phyloP scores from a whole-genome alignment of 1,140 invertebrate species.

The Drosophila kurseongensis region DNA sequence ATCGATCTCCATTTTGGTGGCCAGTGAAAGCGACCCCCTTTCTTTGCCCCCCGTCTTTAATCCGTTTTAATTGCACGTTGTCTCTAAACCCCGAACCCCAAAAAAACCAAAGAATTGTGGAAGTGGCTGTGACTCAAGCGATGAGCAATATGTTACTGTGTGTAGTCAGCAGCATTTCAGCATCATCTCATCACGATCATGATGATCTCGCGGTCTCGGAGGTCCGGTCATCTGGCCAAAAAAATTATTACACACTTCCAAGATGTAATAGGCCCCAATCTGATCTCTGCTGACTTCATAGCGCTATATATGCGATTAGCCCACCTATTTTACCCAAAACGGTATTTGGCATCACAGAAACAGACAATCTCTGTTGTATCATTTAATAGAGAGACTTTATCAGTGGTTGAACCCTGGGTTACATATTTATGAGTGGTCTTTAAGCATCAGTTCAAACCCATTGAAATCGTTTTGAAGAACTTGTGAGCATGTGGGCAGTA shows the following conservation, averaged over 20 bases:
- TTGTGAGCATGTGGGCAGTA: slow-evolving; percentile 3
- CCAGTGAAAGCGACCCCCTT: slow-evolving; percentile 10
- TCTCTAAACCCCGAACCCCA: neutral
- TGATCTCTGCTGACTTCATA: slow-evolving; percentile 37
- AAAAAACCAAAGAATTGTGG: slow-evolving; percentile 20
- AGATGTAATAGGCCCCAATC: slow-evolving; percentile 14
- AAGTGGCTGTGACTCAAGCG: slow-evolving; percentile 20
- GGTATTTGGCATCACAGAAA: neutral
- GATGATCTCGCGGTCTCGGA: slow-evolving; percentile 17
- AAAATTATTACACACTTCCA: slow-evolving; percentile 6
- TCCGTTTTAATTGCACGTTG: slow-evolving; percentile 42
- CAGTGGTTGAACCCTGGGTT: slow-evolving; percentile 12
- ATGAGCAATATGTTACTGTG: slow-evolving; percentile 28
- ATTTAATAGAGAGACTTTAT: slow-evolving; percentile 2
- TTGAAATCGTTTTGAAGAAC: neutral
- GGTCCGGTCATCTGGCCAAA: slow-evolving; percentile 27
- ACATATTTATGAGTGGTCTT: neutral
- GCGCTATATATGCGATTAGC: slow-evolving; percentile 27
- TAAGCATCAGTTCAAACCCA: neutral
- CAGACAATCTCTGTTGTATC: neutral
- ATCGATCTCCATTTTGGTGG: slow-evolving; percentile 6
- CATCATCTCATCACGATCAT: slow-evolving; percentile 6
- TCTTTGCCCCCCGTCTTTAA: slow-evolving; percentile 4
- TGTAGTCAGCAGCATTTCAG: slow-evolving; percentile 17
- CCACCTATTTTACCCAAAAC: slow-evolving; percentile 23